A percentile compares a stretch with the other conserved stretches of the same genome.
These are phyloP conservation scores for Otis tarda DNA, from an alignment of 2,113 vertebrate genomes.

Conservation along the genomic window DNA sequence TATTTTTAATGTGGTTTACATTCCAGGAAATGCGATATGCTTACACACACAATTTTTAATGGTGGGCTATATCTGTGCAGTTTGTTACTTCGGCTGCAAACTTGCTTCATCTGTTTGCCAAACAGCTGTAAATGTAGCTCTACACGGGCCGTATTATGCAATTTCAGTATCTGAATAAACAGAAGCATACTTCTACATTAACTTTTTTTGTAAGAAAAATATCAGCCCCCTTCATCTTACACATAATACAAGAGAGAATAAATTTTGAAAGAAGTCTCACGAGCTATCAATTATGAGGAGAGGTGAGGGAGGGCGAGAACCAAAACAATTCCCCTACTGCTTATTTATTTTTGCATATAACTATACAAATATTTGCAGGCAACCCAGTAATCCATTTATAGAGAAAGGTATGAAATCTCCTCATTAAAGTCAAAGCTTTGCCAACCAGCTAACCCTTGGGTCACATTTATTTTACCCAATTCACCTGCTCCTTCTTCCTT, in stretches of 20 bases:
- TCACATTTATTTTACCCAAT: neutral
- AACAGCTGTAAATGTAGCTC: neutral
- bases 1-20: neutral
- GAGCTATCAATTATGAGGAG: neutral
- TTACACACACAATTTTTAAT: neutral
- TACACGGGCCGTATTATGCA: neutral
- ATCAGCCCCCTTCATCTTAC: neutral
- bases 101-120: neutral
- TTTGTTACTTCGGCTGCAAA: neutral
- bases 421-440: neutral
- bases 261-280: neutral
- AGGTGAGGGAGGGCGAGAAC: fast-evolving
- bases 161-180: neutral
- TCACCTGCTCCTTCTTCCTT: neutral
- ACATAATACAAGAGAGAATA: neutral
- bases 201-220: neutral
- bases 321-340: neutral
- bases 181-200: neutral
- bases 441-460: neutral
- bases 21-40: conserved; percentile 25
- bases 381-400: neutral
- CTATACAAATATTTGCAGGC: neutral
- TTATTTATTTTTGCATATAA: neutral
- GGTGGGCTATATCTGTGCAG: neutral
- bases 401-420: neutral